These are phyloP conservation scores for Entelurus aequoreus DNA, from an alignment of 2,113 vertebrate species.

Conservation along the genomic window DNA sequence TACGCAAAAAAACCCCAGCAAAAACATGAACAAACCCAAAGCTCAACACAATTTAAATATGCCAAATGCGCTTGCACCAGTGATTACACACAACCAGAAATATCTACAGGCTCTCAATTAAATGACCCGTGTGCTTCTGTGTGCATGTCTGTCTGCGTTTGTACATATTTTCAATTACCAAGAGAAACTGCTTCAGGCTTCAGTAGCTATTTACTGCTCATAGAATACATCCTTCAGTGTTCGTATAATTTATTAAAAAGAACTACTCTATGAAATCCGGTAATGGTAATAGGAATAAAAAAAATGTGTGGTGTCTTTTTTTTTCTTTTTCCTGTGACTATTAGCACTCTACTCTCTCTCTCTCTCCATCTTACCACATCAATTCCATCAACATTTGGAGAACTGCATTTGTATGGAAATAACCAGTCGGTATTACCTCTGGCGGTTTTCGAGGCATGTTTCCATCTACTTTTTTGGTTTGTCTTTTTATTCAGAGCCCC, in stretches of 20 bases:
- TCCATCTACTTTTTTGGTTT: conserved; percentile 41
- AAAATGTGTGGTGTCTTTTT: conserved; percentile 42
- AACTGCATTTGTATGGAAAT: conserved; percentile 68
- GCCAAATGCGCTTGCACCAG: conserved; percentile 53
- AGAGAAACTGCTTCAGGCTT: conserved; percentile 53
- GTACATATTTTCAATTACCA: conserved; percentile 55
- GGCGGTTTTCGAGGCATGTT: conserved; percentile 57
- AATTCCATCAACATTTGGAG: conserved; percentile 51
- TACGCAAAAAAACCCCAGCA: too few relatives aligned
- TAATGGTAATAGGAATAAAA: conserved; percentile 51
- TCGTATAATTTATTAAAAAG: conserved; percentile 15
- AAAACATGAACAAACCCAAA: too few relatives aligned
- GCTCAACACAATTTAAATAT: conserved; percentile 11
- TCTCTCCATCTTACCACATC: conserved; percentile 35
- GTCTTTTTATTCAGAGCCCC: conserved; percentile 39
- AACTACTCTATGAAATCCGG: conserved; percentile 38
- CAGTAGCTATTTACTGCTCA: conserved; percentile 32
- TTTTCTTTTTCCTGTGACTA: conserved; percentile 32
- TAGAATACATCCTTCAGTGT: conserved; percentile 37
- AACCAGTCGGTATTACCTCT: conserved; percentile 51
- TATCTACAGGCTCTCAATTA: conserved; percentile 31
- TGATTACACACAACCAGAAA: conserved; percentile 56
- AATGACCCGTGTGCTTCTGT: conserved; percentile 41
- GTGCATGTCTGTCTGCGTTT: conserved; percentile 25
- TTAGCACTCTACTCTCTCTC: conserved; percentile 12